Evolutionary conservation across 2,888 invertebrate genomes (phyloP).

Genomic region (Scrobipalpa atriplicella): DNA sequence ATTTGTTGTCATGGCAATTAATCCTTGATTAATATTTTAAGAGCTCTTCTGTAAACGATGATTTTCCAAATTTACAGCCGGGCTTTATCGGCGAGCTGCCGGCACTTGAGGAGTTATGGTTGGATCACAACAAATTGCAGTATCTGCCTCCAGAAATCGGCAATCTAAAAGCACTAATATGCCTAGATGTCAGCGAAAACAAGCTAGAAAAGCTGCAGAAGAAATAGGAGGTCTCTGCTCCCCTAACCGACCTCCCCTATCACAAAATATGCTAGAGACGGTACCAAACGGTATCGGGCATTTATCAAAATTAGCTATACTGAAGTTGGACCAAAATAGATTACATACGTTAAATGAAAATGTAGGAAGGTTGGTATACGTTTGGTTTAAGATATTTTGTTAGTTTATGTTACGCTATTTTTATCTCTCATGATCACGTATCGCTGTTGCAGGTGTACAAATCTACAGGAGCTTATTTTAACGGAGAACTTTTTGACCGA

Average conservation of each 20-base stretch:
- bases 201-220: slow-evolving; percentile 94
- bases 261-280: slow-evolving; percentile 96
- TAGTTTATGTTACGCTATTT: slow-evolving; percentile 58
- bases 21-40: no score
- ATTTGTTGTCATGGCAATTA: no score
- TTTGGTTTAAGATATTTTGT: slow-evolving; percentile 52
- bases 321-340: slow-evolving; percentile 98
- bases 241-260: slow-evolving; percentile 97
- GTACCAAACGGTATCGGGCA: slow-evolving; percentile 97
- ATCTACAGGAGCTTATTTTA: slow-evolving; percentile 97
- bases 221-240: slow-evolving; percentile 95
- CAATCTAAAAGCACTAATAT: slow-evolving; percentile 92
- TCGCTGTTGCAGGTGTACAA: slow-evolving; percentile 89
- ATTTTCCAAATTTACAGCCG: slow-evolving; percentile 85
- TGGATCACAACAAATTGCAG: slow-evolving; percentile 98
- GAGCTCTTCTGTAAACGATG: not conserved
- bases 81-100: slow-evolving; percentile 96
- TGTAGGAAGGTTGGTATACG: slow-evolving; percentile 89
- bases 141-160: slow-evolving; percentile 97
- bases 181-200: slow-evolving; percentile 98
- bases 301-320: slow-evolving; percentile 94
- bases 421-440: slow-evolving; percentile 50
- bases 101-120: slow-evolving; percentile 97
- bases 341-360: slow-evolving; percentile 91
- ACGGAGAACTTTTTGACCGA: slow-evolving; percentile 98